These are phyloP conservation scores for Acropternis orthonyx DNA, from an alignment of 2,797 vertebrate species.

Conservation along the genomic window DNA sequence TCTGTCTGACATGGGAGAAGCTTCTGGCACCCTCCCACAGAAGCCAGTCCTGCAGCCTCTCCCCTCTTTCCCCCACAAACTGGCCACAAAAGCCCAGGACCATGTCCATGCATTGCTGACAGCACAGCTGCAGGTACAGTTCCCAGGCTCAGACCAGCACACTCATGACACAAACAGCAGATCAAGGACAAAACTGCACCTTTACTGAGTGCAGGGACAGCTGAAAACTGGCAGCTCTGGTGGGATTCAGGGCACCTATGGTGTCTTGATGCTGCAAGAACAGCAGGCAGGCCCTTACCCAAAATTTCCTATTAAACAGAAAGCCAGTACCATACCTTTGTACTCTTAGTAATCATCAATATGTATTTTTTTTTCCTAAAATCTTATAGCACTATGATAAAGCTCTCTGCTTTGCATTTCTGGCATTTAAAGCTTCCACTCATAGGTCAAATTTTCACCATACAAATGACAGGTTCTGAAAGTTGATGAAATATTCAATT, in stretches of 20 bases:
- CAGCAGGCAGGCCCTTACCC: neutral
- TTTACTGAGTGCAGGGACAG: neutral
- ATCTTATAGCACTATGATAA: neutral
- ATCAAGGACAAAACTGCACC: neutral
- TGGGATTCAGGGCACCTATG: fast-evolving
- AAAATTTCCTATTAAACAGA: neutral
- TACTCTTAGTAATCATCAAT: neutral
- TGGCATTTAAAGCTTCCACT: neutral
- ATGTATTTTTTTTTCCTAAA: neutral
- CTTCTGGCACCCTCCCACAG: neutral
- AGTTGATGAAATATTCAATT: neutral
- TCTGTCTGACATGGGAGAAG: neutral
- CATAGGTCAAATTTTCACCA: neutral
- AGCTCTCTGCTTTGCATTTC: neutral
- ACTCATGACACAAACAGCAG: neutral
- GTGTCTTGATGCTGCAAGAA: neutral
- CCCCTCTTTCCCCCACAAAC: fast-evolving
- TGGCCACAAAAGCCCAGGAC: neutral
- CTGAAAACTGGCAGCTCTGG: neutral
- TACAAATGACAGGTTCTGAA: neutral
- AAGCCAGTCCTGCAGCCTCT: neutral
- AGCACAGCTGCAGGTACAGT: neutral
- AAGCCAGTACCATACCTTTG: neutral
- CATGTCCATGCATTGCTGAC: neutral
- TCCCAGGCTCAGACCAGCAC: neutral